These are phyloP conservation scores for Pelvicachromis taeniatus DNA, from an alignment of 2,113 vertebrate genomes.

Conservation along the genomic window DNA sequence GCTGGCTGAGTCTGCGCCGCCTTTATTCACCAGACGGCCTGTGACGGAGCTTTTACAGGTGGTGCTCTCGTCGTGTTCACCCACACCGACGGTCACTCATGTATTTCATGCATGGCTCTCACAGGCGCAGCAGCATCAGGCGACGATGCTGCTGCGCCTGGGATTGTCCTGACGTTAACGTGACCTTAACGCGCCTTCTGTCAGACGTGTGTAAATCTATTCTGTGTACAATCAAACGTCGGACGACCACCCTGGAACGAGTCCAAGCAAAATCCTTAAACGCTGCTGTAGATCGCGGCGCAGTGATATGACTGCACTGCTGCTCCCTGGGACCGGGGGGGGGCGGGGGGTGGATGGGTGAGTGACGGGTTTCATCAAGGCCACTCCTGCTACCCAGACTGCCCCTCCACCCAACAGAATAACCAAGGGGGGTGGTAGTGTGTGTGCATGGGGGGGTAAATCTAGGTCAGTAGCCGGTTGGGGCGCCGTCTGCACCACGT, in stretches of 20 bases:
- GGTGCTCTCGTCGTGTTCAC: neutral
- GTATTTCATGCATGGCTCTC: neutral
- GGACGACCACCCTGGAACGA: neutral
- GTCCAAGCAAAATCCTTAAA: neutral
- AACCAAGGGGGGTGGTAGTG: neutral
- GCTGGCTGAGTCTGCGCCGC: no score
- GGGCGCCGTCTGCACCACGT: slow-evolving; percentile 28
- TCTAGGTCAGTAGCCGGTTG: slow-evolving; percentile 62
- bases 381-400: slow-evolving; percentile 31
- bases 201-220: neutral
- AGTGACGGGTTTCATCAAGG: slow-evolving; percentile 38
- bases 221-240: neutral
- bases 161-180: no score
- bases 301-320: neutral
- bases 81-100: neutral
- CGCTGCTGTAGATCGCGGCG: neutral
- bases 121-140: neutral
- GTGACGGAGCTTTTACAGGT: neutral
- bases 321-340: neutral
- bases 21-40: fast-evolving
- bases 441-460: slow-evolving; percentile 1
- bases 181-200: neutral
- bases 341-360: neutral
- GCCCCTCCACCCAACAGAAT: slow-evolving; percentile 38
- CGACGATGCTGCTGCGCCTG: no score